A percentile compares a stretch with the other conserved stretches of the same genome.
phyloP scores from a whole-genome alignment of 2,888 invertebrate genomes.

The Acrobasis consociella region DNA sequence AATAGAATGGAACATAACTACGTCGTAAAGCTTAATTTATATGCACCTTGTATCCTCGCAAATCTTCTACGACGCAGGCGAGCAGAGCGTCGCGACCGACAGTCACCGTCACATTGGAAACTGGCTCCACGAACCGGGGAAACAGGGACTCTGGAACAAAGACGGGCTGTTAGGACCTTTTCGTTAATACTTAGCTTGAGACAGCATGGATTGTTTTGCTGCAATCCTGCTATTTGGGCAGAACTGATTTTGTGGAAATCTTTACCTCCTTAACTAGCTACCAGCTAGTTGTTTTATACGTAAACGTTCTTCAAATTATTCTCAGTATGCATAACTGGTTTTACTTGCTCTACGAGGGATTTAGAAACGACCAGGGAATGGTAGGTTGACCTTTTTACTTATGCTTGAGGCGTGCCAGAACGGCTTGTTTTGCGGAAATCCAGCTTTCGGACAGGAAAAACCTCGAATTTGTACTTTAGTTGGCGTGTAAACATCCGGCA shows the following conservation, averaged over 20 bases:
- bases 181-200: slow-evolving; percentile 12
- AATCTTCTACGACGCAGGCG: slow-evolving; percentile 94
- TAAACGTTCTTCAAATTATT: too few species aligned
- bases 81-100: slow-evolving; percentile 93
- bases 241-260: slow-evolving; percentile 3
- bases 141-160: slow-evolving; percentile 78
- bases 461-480: too few species aligned
- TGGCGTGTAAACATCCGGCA: too few species aligned
- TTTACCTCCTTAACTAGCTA: background rate
- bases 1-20: slow-evolving; percentile 18
- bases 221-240: slow-evolving; percentile 12
- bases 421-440: too few species aligned
- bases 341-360: too few species aligned
- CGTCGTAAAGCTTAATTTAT: slow-evolving; percentile 20
- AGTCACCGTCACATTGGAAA: slow-evolving; percentile 95
- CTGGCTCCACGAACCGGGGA: slow-evolving; percentile 94
- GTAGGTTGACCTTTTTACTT: too few species aligned
- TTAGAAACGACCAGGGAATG: too few species aligned
- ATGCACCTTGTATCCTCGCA: slow-evolving; percentile 91
- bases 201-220: slow-evolving; percentile 12
- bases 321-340: too few species aligned
- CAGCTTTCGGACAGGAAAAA: too few species aligned
- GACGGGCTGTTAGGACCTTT: slow-evolving; percentile 7
- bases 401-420: too few species aligned
- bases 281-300: too few species aligned